These are phyloP conservation scores for Rhagologus leucostigma DNA, from an alignment of 2,113 vertebrate species.

Conservation along the genomic window DNA sequence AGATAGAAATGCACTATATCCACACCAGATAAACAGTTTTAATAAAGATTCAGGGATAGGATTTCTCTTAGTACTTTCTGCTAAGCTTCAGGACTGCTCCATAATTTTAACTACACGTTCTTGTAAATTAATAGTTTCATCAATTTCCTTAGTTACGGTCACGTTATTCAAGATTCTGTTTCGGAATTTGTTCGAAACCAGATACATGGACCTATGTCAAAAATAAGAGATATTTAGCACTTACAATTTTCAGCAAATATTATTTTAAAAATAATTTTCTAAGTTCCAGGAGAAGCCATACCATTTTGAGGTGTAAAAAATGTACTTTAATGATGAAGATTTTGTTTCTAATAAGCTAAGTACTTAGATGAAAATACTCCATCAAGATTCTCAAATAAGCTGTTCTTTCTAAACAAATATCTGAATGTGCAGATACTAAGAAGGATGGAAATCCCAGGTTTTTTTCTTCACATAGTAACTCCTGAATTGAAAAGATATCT, in stretches of 20 bases:
- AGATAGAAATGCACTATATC: background rate
- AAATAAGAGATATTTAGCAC: background rate
- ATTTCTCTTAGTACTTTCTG: background rate
- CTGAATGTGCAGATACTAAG: background rate
- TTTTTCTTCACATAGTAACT: background rate
- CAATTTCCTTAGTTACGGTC: background rate
- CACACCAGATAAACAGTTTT: background rate
- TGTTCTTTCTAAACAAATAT: background rate
- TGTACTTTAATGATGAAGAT: background rate
- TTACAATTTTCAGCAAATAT: background rate
- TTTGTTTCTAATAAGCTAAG: background rate
- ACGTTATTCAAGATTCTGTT: background rate
- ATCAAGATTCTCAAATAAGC: background rate
- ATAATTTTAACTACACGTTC: background rate
- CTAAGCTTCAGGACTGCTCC: background rate
- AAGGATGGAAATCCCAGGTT: background rate
- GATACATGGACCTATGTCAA: background rate
- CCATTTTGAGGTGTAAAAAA: background rate
- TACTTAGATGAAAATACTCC: background rate
- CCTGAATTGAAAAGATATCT: background rate
- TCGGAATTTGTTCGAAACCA: background rate
- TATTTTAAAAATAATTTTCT: background rate
- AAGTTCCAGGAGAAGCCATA: background rate
- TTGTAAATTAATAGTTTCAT: background rate
- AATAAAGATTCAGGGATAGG: background rate